Conservation (phyloP, 2,113 vertebrate genomes). For the Protobothrops mucrosquamatus region DNA sequence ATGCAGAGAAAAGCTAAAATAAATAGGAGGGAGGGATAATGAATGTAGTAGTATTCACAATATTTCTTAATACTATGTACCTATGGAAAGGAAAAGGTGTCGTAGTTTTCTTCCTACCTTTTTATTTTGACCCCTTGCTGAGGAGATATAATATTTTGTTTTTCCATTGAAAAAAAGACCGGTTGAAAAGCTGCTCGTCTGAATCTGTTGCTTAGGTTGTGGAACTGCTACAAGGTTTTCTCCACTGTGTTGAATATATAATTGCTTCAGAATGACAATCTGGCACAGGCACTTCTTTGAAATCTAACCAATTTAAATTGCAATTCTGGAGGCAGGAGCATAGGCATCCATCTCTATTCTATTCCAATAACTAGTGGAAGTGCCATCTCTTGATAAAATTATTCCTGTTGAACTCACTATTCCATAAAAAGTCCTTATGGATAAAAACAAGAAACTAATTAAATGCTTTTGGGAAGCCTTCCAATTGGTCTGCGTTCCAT, state of each 20-base stretch:
- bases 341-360: neutral
- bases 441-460: neutral
- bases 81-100: neutral
- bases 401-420: accelerated
- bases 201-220: neutral
- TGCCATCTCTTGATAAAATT: neutral
- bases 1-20: neutral
- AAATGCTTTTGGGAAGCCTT: neutral
- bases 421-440: neutral
- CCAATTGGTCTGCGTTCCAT: neutral
- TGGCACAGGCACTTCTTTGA: neutral
- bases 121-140: neutral
- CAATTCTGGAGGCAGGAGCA: neutral
- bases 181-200: neutral
- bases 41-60: neutral
- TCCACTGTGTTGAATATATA: neutral
- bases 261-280: neutral
- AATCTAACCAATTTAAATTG: neutral
- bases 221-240: neutral
- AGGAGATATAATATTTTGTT: neutral
- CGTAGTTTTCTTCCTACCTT: neutral
- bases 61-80: neutral
- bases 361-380: neutral
- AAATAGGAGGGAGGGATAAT: neutral
- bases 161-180: neutral